A percentile compares a stretch with the other conserved stretches of the same genome.
Conservation (phyloP, 1,140 invertebrate genomes). For the Anastrepha ludens region DNA sequence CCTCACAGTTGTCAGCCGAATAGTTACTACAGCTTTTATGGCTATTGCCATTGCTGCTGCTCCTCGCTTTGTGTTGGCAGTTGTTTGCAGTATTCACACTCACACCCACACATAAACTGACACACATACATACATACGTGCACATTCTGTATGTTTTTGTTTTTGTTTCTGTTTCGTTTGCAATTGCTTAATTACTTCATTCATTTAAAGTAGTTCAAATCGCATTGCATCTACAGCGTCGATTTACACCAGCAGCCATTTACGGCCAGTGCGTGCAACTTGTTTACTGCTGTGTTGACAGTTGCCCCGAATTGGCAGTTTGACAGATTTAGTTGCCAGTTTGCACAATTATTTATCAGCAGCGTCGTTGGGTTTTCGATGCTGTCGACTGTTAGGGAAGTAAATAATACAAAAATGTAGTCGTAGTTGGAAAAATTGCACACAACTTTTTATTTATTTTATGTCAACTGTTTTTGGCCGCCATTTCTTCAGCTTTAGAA, state of each 20-base stretch:
- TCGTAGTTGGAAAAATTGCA: neutral
- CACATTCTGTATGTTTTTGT: neutral
- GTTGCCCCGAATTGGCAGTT: slow-evolving; percentile 57
- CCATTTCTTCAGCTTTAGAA: neutral
- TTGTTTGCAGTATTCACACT: too few relatives aligned
- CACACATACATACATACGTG: neutral
- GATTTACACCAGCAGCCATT: neutral
- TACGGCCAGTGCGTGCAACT: slow-evolving; percentile 55
- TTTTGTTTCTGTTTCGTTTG: slow-evolving; percentile 66
- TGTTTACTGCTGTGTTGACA: slow-evolving; percentile 68
- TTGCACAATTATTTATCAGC: slow-evolving; percentile 58
- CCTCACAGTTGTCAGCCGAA: too few relatives aligned
- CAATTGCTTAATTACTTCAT: slow-evolving; percentile 73
- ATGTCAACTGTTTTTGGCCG: neutral
- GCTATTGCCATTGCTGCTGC: too few relatives aligned
- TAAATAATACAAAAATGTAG: neutral
- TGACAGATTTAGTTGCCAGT: slow-evolving; percentile 54
- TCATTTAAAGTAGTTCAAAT: slow-evolving; percentile 69
- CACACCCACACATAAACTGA: neutral
- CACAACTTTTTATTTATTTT: neutral
- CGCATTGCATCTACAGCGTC: slow-evolving; percentile 29
- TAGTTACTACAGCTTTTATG: too few relatives aligned
- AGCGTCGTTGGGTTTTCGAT: neutral
- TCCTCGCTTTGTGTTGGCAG: too few relatives aligned
- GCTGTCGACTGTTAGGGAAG: neutral